phyloP scores from a whole-genome alignment of 64 coral and sea anemone species.

The Stylophora pistillata region DNA sequence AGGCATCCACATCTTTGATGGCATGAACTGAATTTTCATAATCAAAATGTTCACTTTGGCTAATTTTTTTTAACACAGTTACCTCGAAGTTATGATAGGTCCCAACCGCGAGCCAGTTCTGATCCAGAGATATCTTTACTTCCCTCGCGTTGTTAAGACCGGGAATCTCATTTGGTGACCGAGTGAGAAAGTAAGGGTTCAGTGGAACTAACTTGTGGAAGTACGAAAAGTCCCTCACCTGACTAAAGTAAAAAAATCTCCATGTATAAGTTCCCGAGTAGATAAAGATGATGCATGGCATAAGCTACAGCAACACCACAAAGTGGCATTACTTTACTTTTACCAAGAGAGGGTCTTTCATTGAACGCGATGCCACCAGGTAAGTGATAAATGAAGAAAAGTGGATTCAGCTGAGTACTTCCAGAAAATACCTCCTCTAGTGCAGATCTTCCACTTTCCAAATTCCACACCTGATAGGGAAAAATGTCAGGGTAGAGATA shows the following conservation, averaged over 20 bases:
- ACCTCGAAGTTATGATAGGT: rapidly evolving
- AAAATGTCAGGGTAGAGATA: constrained; percentile 16
- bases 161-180: neutral
- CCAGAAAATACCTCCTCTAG: neutral
- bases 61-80: neutral
- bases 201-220: neutral
- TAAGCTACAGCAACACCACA: constrained; percentile 1
- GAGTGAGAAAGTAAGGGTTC: neutral
- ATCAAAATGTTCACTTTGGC: neutral
- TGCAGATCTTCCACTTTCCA: constrained; percentile 26
- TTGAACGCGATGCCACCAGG: neutral
- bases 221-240: neutral
- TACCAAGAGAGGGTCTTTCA: neutral
- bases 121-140: neutral
- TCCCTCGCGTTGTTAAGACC: too few species aligned
- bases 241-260: too few species aligned
- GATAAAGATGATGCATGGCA: neutral
- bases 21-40: neutral
- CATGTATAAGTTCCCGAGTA: too few species aligned
- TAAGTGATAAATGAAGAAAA: neutral
- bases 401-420: neutral
- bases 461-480: constrained; percentile 24
- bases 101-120: neutral
- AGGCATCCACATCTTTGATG: neutral
- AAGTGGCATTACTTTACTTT: neutral